Evolutionary conservation across 1,140 invertebrate species (phyloP).

Genomic region (Lamellibrachia luymesi): DNA sequence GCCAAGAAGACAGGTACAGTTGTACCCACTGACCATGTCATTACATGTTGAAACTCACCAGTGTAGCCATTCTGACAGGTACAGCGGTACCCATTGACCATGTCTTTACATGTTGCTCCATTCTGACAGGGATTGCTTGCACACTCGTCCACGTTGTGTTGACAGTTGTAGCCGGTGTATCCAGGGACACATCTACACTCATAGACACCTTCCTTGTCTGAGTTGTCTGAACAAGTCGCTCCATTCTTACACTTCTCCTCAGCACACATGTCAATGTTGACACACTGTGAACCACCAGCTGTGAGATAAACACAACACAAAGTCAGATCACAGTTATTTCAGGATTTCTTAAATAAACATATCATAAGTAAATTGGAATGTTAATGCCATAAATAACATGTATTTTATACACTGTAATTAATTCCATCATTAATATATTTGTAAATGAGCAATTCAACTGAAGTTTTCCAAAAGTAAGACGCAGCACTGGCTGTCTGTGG

Average conservation of each 20-base stretch:
- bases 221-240: not conserved
- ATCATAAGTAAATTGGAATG: too few relatives aligned
- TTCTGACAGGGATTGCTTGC: slow-evolving; percentile 81
- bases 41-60: not conserved
- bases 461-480: too few relatives aligned
- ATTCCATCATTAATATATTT: too few relatives aligned
- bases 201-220: slow-evolving; percentile 35
- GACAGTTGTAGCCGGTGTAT: slow-evolving; percentile 86
- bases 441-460: too few relatives aligned
- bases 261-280: not conserved
- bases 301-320: not conserved
- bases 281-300: not conserved
- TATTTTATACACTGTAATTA: too few relatives aligned
- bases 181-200: slow-evolving; percentile 85
- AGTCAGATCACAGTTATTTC: not conserved
- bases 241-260: not conserved
- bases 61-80: not conserved
- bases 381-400: too few relatives aligned
- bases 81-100: not conserved
- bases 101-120: slow-evolving; percentile 72
- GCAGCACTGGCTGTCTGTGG: too few relatives aligned
- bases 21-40: not conserved
- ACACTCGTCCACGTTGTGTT: slow-evolving; percentile 84
- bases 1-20: not conserved
- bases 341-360: not conserved